Percentiles rank a stretch among this genome's conserved stretches.
Evolutionary conservation across 2,113 vertebrate species (phyloP).

Genomic region (Lepus americanus): DNA sequence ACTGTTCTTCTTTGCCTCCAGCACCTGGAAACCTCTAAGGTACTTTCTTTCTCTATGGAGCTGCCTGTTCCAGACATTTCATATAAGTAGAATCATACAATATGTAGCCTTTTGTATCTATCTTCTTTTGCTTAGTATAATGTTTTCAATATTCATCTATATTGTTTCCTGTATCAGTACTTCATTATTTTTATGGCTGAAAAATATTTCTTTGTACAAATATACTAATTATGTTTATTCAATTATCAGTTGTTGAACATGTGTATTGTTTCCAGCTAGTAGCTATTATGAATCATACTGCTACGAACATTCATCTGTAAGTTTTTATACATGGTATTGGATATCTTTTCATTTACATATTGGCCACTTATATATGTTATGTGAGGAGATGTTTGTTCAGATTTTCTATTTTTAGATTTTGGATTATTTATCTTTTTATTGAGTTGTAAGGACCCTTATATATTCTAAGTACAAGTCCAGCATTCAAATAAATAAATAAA

Average conservation of each 20-base stretch:
- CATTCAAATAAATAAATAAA: too few relatives aligned
- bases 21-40: not conserved
- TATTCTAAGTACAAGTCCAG: not conserved
- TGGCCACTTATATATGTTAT: not conserved
- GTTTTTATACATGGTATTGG: not conserved
- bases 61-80: not conserved
- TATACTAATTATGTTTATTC: not conserved
- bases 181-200: not conserved
- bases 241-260: not conserved
- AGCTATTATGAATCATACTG: slow-evolving; percentile 27
- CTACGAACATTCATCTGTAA: not conserved
- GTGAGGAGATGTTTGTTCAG: slow-evolving; percentile 24
- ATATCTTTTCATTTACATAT: not conserved
- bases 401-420: not conserved
- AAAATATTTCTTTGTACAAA: not conserved
- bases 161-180: not conserved
- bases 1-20: not conserved
- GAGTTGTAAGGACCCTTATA: not conserved
- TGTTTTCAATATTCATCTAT: slow-evolving; percentile 17
- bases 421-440: not conserved
- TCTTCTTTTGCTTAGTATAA: not conserved
- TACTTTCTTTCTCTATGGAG: not conserved
- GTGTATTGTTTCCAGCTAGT: not conserved
- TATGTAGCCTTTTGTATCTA: not conserved
- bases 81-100: not conserved